Conservation (phyloP, 2,797 vertebrate species). For the Carapus acus region DNA sequence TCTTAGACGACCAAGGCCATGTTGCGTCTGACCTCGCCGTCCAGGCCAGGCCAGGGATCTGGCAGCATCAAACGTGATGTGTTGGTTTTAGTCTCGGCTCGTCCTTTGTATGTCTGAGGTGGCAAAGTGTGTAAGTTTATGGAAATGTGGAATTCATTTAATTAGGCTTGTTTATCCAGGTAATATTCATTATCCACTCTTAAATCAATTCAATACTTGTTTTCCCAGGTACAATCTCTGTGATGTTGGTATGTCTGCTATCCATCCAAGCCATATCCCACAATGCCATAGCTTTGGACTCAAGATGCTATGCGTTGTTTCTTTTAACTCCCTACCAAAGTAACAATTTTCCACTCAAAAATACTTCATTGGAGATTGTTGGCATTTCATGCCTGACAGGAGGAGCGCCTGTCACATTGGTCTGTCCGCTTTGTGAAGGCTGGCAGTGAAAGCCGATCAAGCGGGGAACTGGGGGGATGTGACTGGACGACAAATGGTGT, state of each 20-base stretch:
- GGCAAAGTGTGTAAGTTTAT: no score
- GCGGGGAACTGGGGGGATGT: slow-evolving; percentile 13
- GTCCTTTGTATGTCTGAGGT: slow-evolving; percentile 6
- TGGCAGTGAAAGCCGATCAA: slow-evolving; percentile 35
- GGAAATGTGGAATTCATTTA: no score
- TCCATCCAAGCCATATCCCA: slow-evolving; percentile 1
- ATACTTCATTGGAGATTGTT: slow-evolving; percentile 27
- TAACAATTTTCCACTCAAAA: slow-evolving; percentile 37
- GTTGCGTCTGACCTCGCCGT: slow-evolving; percentile 40
- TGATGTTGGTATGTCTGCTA: no score
- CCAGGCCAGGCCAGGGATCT: slow-evolving; percentile 14
- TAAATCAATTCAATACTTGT: no score
- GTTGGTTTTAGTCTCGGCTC: slow-evolving; percentile 17
- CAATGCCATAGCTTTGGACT: slow-evolving; percentile 23
- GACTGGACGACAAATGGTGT: slow-evolving; percentile 42
- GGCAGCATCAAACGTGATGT: background rate
- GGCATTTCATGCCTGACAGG: background rate
- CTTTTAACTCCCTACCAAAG: slow-evolving; percentile 8
- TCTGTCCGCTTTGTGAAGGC: slow-evolving; percentile 37
- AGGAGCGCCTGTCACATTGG: slow-evolving; percentile 28
- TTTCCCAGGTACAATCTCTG: no score
- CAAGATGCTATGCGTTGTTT: slow-evolving; percentile 3
- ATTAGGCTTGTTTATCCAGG: no score
- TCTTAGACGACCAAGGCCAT: slow-evolving; percentile 42
- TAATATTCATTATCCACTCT: no score